Evolutionary conservation across 2,888 invertebrate species (phyloP).

Genomic region (Drosophila recens): DNA sequence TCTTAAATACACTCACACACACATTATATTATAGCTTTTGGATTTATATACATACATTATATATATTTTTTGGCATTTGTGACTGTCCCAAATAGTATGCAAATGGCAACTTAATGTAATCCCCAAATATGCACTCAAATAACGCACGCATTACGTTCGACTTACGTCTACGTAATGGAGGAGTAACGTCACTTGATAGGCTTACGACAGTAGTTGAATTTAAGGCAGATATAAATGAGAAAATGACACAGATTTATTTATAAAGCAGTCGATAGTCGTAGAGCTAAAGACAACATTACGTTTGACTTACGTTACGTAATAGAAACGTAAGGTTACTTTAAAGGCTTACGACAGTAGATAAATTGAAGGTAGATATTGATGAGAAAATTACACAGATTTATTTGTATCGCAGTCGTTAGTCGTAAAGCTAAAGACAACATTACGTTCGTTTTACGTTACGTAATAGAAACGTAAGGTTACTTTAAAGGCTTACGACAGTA

Average conservation of each 20-base stretch:
- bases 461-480: not conserved
- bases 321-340: not conserved
- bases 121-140: conserved; percentile 26
- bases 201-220: not conserved
- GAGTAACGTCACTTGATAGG: not conserved
- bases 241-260: too few relatives aligned
- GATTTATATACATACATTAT: conserved; percentile 42
- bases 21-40: conserved; percentile 39
- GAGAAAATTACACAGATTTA: too few relatives aligned
- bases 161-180: conserved; percentile 34
- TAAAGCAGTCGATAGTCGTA: too few relatives aligned
- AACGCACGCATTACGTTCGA: conserved; percentile 24
- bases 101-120: conserved; percentile 44
- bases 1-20: conserved; percentile 42
- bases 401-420: too few relatives aligned
- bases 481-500: not conserved
- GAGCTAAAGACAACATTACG: not conserved
- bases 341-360: not conserved
- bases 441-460: conserved; percentile 7
- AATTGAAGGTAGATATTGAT: not conserved
- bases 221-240: too few relatives aligned
- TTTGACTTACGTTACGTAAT: conserved; percentile 11
- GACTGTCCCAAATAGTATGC: conserved; percentile 33
- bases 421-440: not conserved
- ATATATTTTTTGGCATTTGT: conserved; percentile 26